These are phyloP conservation scores for Gambusia holbrooki DNA, from an alignment of 2,113 vertebrate species.

Conservation along the genomic window DNA sequence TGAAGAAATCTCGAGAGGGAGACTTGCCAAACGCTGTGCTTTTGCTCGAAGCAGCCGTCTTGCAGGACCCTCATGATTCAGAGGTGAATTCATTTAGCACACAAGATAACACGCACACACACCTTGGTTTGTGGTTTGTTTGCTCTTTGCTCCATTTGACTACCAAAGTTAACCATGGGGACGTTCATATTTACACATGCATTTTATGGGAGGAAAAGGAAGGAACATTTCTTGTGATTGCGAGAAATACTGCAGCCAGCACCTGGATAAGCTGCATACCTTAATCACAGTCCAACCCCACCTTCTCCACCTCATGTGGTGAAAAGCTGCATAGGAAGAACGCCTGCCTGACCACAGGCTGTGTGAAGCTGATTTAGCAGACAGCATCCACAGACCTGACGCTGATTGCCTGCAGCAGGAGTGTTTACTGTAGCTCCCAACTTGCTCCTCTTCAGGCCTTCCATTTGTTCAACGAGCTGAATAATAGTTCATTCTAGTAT, in stretches of 20 bases:
- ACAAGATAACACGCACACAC: background rate
- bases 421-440: slow-evolving; percentile 51
- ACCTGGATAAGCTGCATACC: background rate
- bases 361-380: slow-evolving; percentile 39
- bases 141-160: background rate
- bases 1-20: slow-evolving; percentile 92
- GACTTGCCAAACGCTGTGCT: slow-evolving; percentile 94
- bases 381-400: slow-evolving; percentile 23
- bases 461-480: slow-evolving; percentile 59
- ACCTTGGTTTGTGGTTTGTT: background rate
- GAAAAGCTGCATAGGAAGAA: slow-evolving; percentile 29
- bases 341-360: slow-evolving; percentile 36
- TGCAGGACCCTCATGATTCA: slow-evolving; percentile 95
- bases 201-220: background rate
- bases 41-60: slow-evolving; percentile 92
- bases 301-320: slow-evolving; percentile 13
- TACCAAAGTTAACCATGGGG: background rate
- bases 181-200: background rate
- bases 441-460: slow-evolving; percentile 48
- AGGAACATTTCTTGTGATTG: slow-evolving; percentile 3
- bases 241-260: background rate
- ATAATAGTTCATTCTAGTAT: slow-evolving; percentile 45
- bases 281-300: slow-evolving; percentile 2
- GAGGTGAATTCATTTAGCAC: slow-evolving; percentile 82
- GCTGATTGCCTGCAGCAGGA: slow-evolving; percentile 44